These are phyloP conservation scores for Tychaedon coryphoeus DNA, from an alignment of 2,113 vertebrate genomes.

Conservation along the genomic window DNA sequence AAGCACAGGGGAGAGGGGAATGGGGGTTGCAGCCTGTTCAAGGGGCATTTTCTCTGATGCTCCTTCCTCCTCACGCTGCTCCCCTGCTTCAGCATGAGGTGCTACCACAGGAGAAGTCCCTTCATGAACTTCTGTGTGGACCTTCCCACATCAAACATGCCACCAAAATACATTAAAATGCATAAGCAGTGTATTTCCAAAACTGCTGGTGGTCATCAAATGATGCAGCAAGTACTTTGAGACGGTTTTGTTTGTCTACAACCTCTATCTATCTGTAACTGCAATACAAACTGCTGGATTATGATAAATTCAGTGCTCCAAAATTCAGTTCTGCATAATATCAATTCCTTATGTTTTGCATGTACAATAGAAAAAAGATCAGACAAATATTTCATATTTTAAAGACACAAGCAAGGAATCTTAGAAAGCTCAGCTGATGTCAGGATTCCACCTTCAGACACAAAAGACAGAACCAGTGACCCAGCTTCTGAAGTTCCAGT, in stretches of 20 bases:
- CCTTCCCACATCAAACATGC: neutral
- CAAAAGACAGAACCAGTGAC: accelerated
- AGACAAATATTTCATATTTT: neutral
- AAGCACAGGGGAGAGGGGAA: neutral
- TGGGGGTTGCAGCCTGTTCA: neutral
- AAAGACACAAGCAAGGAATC: neutral
- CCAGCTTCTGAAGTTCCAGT: neutral
- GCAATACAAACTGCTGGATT: neutral
- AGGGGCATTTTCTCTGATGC: accelerated
- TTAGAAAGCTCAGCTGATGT: neutral
- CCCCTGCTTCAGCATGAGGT: neutral
- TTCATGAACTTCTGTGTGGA: neutral
- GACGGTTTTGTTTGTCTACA: neutral
- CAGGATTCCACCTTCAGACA: neutral
- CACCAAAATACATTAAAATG: neutral
- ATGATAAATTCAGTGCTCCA: neutral
- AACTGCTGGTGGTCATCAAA: neutral
- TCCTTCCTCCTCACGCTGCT: neutral
- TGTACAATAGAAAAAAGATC: neutral
- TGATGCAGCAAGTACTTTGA: neutral
- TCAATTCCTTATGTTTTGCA: neutral
- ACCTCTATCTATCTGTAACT: neutral
- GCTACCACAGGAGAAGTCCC: neutral
- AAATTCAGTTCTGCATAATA: neutral
- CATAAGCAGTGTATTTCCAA: neutral